These are phyloP conservation scores for Oscheius sp. DNA, from an alignment of 2,888 invertebrate genomes.

Conservation along the genomic window DNA sequence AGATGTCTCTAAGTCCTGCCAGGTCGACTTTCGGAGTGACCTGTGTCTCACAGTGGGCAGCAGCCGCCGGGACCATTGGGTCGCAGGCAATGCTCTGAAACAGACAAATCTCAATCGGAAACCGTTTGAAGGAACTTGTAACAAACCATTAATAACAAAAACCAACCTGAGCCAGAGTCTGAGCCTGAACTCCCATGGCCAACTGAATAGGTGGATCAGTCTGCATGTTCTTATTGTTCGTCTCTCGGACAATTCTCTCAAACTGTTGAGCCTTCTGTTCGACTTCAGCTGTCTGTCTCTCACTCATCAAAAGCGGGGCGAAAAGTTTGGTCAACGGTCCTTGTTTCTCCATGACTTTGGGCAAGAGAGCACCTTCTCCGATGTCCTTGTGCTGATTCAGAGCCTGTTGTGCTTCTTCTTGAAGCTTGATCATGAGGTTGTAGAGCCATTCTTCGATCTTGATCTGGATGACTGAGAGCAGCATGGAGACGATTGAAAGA, in stretches of 20 bases:
- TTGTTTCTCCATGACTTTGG: constrained; percentile 35
- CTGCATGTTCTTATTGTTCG: constrained; percentile 68
- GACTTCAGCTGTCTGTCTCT: constrained; percentile 32
- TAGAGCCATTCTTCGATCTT: constrained; percentile 73
- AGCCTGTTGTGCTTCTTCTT: constrained; percentile 66
- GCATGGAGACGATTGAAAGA: constrained; percentile 93
- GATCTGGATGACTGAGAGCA: constrained; percentile 88
- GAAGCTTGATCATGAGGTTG: constrained; percentile 67
- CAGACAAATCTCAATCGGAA: no score
- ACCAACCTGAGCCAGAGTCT: constrained; percentile 37
- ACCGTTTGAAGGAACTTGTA: not conserved
- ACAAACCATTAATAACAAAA: not conserved
- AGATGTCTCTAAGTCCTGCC: constrained; percentile 17
- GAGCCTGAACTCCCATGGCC: constrained; percentile 46
- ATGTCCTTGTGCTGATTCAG: constrained; percentile 43
- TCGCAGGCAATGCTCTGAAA: constrained; percentile 61
- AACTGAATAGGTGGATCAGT: constrained; percentile 45
- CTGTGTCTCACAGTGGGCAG: constrained; percentile 26
- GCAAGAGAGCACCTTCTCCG: constrained; percentile 17
- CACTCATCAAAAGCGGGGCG: constrained; percentile 29
- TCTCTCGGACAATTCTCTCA: constrained; percentile 58
- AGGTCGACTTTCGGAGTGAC: constrained; percentile 22
- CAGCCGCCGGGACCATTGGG: constrained; percentile 45
- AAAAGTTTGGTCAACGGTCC: constrained; percentile 16
- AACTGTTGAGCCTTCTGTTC: constrained; percentile 57